Conservation (phyloP, 2,113 vertebrate species). For the Parotia lawesii region DNA sequence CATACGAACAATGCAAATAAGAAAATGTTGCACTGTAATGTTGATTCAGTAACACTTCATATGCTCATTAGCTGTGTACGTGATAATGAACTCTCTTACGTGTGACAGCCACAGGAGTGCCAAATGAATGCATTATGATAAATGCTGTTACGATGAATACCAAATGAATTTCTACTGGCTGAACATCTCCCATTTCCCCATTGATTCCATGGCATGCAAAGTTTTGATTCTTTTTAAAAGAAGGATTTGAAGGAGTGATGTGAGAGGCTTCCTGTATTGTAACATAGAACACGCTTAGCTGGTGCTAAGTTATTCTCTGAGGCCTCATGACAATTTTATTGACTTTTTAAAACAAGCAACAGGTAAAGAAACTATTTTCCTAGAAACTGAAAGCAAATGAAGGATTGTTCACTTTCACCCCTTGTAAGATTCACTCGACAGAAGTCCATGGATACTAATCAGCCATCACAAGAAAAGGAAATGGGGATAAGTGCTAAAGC, state of each 20-base stretch:
- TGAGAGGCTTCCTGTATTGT: not conserved
- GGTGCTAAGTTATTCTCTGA: not conserved
- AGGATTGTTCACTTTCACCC: not conserved
- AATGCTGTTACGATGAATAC: constrained; percentile 15
- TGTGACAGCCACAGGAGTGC: constrained; percentile 26
- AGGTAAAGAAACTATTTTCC: not conserved
- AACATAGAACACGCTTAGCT: not conserved
- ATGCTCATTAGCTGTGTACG: constrained; percentile 45
- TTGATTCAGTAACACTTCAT: constrained; percentile 50
- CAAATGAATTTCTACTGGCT: constrained; percentile 30
- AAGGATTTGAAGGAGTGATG: not conserved
- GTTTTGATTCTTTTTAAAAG: not conserved
- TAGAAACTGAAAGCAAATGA: not conserved
- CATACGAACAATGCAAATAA: constrained; percentile 47
- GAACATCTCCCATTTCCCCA: not conserved
- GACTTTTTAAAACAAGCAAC: not conserved
- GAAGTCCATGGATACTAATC: not conserved
- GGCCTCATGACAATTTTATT: not conserved
- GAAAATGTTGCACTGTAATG: constrained; percentile 9
- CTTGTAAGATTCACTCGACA: not conserved
- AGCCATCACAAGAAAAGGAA: not conserved
- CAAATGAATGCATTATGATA: constrained; percentile 43
- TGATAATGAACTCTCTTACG: constrained; percentile 36
- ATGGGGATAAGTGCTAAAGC: not conserved
- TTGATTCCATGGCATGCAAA: not conserved